Base-by-base conservation (phyloP, 2,888 invertebrate species). In the Dilophus febrilis region DNA sequence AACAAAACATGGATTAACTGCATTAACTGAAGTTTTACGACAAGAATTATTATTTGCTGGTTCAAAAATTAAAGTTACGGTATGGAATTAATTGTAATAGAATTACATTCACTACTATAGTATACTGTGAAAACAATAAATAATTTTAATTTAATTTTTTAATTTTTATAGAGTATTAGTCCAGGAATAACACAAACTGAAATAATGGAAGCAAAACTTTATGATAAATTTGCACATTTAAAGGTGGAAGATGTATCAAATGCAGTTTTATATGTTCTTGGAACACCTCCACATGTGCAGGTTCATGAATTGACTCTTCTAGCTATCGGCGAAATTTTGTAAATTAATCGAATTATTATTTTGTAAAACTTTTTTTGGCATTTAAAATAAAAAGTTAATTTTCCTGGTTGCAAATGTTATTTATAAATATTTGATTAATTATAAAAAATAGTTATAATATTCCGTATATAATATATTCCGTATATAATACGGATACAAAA, bases 131-230 rank as follows among this genome's bases (percentile, higher is more conserved):
- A n/a, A n/a, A n/a, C n/a, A n/a, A n/a, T n/a, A n/a, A n/a, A n/a
- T n/a, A n/a, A n/a, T 27, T 30, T 16, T 5, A 33, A 11, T 10
- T 10, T 6, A 6, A 31, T 13, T 11, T n/a, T 11, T 11, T 40
- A 31, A 31, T 31, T 18, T 34, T 6, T 38, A 22, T 8, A 55
- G 45, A 66, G 64, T 48, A 53, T 68, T 31, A 63, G 64, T 34
- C 67, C 67, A 0, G 68, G 66, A 2, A 51, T 60, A 2, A 65
- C 65, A 3, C 50, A 56, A 2, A 68, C 66, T 2, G 61, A 61
- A 30, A 56, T 66, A 32, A 58, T 14, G 2, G 33, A 37, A 5
- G 26, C 47, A 22, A 22, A 6, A 22, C 22, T 4, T 22, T 4
- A 22, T 6, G 22, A 22, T n/a, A n/a, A 22, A 6, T 38, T 18